These are phyloP conservation scores for Pangasius mekongensis DNA, from an alignment of 2,797 vertebrate genomes.

Conservation along the genomic window DNA sequence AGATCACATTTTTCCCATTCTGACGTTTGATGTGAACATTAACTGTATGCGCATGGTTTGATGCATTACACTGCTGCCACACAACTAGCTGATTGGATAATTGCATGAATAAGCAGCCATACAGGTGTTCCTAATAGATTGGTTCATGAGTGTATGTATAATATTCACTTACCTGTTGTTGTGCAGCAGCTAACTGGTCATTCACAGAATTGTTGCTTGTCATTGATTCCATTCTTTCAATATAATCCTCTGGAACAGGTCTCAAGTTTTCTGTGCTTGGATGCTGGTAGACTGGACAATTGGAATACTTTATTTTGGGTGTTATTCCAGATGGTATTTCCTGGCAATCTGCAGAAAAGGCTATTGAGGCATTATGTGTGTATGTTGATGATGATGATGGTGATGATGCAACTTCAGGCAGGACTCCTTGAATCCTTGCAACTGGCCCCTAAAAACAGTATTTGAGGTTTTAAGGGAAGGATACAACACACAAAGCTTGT, in stretches of 20 bases:
- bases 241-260: background rate
- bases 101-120: background rate
- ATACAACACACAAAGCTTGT: background rate
- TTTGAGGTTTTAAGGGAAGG: background rate
- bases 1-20: background rate
- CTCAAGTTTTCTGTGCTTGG: background rate
- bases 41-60: background rate
- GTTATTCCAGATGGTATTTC: background rate
- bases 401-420: background rate
- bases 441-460: background rate
- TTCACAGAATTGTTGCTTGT: constrained; percentile 22
- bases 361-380: no score
- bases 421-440: background rate
- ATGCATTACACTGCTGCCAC: background rate
- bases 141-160: background rate
- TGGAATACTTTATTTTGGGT: background rate
- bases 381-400: background rate
- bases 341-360: background rate
- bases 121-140: background rate
- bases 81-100: background rate
- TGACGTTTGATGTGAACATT: background rate
- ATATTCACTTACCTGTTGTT: constrained; percentile 37
- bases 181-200: background rate
- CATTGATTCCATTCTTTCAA: constrained; percentile 7
- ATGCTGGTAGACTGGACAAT: background rate